These are phyloP conservation scores for Zeugodacus cucurbitae DNA, from an alignment of 1,140 invertebrate genomes.

Conservation along the genomic window DNA sequence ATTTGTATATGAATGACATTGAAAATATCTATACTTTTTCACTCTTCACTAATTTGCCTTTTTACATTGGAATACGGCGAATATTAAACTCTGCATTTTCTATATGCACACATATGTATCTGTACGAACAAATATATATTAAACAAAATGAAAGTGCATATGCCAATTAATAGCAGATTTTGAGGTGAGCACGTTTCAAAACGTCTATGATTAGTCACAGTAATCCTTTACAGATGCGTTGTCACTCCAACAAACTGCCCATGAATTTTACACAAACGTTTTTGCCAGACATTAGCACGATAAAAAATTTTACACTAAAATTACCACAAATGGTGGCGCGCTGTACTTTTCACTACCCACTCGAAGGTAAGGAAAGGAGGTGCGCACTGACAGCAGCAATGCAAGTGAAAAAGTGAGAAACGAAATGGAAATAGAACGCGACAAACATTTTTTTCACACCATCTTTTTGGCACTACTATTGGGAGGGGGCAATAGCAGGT, in stretches of 20 bases:
- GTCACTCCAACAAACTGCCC: not conserved
- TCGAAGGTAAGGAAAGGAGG: not conserved
- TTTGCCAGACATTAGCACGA: not conserved
- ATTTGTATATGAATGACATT: not conserved
- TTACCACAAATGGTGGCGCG: not conserved
- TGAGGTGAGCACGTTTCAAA: not conserved
- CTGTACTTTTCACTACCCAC: conserved; percentile 13
- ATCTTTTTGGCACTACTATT: not conserved
- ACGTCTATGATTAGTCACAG: not conserved
- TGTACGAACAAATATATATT: not conserved
- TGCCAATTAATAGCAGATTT: not conserved
- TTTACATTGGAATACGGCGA: not conserved
- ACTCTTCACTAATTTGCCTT: not conserved
- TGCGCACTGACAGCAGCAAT: not conserved
- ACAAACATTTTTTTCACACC: conserved; percentile 1
- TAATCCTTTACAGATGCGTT: not conserved
- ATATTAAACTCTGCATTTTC: not conserved
- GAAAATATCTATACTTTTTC: conserved; percentile 1
- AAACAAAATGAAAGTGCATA: not conserved
- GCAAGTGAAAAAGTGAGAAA: not conserved
- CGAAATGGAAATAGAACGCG: not conserved
- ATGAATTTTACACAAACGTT: not conserved
- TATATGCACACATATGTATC: not conserved
- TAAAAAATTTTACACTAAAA: not conserved
- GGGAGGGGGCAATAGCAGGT: not conserved